Evolutionary conservation across 2,888 invertebrate genomes (phyloP), one percentile per base, ranked within the genome.

Genomic region (Lasioglossum villosulum): DNA sequence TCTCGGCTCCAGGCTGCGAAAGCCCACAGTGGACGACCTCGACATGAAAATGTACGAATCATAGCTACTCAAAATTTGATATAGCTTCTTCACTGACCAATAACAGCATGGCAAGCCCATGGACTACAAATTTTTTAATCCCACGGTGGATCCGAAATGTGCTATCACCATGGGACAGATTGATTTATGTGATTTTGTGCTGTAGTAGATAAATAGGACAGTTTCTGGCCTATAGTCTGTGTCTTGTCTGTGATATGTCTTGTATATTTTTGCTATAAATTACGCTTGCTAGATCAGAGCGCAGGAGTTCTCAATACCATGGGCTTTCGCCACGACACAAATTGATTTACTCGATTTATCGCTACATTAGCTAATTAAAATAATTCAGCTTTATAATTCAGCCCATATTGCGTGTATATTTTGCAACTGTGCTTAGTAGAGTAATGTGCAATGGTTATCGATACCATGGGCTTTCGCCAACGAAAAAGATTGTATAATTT

Each of bases 1-100:
- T 52, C 0, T n/a, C 52, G 10, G n/a, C 52, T 52, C 52, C 8
- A 23, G 52, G 52, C 52, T 52, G 52, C 52, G 52, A 52, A 52
- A 52, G 52, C 52, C 52, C 52, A 52, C 52, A 52, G 52, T 52
- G 52, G 52, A 52, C 59, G 59, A 59, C 59, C 59, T 59, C 16
- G 59, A 59, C 59, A 30, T n/a, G 59, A 59, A 59, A 59, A 59
- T n/a, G 14, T 27, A 30, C 59, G 59, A 59, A 59, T 59, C 59
- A 59, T 59, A 59, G 59, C 59, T 59, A 59, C 27, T 59, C 59
- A 59, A 59, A 59, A 59, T 59, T 59, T 27, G 14, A 0, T 27
- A 16, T 16, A 16, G 59, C 30, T 27, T 59, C 27, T 5, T 16
- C 16, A 6, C 59, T n/a, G 14, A 59, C 16, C 2, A 2, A n/a